Conservation (phyloP, 64 coral and sea anemone genomes). For the Catalaphyllia jardinei region DNA sequence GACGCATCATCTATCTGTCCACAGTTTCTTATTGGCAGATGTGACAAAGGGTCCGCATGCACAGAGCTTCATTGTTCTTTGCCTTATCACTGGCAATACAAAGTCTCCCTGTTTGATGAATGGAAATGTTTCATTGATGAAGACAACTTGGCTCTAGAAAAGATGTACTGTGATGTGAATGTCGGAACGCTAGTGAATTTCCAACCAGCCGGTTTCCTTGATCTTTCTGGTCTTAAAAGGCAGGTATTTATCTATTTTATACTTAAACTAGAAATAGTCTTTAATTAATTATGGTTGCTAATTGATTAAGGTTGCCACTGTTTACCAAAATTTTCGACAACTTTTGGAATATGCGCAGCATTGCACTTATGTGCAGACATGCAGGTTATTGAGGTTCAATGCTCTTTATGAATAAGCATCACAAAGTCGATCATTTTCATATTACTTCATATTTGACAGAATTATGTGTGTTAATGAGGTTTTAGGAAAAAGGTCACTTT, state of each 20-base stretch:
- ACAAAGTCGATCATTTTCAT: too few relatives aligned
- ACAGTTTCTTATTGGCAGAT: slow-evolving; percentile 48
- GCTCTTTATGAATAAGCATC: too few relatives aligned
- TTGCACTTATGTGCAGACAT: too few relatives aligned
- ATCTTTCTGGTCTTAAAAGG: background rate
- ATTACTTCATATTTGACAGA: too few relatives aligned
- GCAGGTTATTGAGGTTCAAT: too few relatives aligned
- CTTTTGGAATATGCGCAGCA: too few relatives aligned
- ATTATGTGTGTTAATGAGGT: too few relatives aligned
- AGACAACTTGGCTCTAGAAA: slow-evolving; percentile 62
- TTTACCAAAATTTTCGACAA: too few relatives aligned
- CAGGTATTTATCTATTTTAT: background rate
- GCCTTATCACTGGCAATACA: slow-evolving; percentile 85
- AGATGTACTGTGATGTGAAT: slow-evolving; percentile 64
- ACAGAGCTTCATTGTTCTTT: slow-evolving; percentile 47
- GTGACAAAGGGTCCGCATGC: slow-evolving; percentile 41
- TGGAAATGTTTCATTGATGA: slow-evolving; percentile 25
- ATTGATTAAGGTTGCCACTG: too few relatives aligned
- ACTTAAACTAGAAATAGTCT: background rate
- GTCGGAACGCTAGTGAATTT: background rate
- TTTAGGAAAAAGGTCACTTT: too few relatives aligned
- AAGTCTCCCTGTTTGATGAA: background rate
- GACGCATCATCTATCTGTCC: slow-evolving; percentile 13
- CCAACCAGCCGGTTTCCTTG: background rate
- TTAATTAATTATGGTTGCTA: background rate